A percentile compares a stretch with the other conserved stretches of the same genome.
These are phyloP conservation scores for Capitella teleta DNA, from an alignment of 1,140 invertebrate species.

Conservation along the genomic window DNA sequence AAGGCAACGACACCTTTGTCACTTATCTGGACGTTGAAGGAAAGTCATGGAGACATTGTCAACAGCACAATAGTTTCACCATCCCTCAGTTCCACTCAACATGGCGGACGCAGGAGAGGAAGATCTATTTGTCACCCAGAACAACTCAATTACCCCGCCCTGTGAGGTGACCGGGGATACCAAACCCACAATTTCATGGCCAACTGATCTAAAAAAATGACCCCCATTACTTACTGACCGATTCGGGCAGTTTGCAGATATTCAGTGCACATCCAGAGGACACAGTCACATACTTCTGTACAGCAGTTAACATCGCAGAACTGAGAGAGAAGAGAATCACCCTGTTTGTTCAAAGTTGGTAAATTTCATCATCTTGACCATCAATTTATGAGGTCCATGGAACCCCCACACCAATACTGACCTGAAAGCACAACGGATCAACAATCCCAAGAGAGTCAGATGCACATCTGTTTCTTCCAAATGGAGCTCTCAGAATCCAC, in stretches of 20 bases:
- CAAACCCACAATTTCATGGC: constrained; percentile 30
- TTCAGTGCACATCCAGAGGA: constrained; percentile 33
- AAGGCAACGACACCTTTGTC: constrained; percentile 39
- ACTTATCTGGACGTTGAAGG: constrained; percentile 40
- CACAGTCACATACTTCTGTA: constrained; percentile 36
- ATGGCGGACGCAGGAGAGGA: constrained; percentile 21
- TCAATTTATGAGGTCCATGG: too few species aligned
- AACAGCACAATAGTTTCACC: too few species aligned
- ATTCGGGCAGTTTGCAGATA: constrained; percentile 42
- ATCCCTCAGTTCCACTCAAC: constrained; percentile 37
- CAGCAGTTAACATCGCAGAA: constrained; percentile 33
- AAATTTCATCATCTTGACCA: too few species aligned
- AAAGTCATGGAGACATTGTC: too few species aligned
- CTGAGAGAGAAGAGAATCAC: constrained; percentile 21
- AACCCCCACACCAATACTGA: too few species aligned
- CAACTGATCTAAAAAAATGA: constrained; percentile 34
- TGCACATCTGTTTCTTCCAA: constrained; percentile 12
- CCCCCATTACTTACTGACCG: constrained; percentile 29
- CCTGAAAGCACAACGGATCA: too few species aligned
- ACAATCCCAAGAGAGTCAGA: too few species aligned
- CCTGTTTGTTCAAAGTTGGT: constrained; percentile 23
- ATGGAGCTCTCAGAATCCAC: constrained; percentile 13
- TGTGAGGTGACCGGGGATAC: constrained; percentile 41
- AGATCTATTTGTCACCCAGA: constrained; percentile 20
- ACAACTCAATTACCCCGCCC: constrained; percentile 29